Conservation (phyloP, 2,113 vertebrate genomes). For the Nipponia nippon region DNA sequence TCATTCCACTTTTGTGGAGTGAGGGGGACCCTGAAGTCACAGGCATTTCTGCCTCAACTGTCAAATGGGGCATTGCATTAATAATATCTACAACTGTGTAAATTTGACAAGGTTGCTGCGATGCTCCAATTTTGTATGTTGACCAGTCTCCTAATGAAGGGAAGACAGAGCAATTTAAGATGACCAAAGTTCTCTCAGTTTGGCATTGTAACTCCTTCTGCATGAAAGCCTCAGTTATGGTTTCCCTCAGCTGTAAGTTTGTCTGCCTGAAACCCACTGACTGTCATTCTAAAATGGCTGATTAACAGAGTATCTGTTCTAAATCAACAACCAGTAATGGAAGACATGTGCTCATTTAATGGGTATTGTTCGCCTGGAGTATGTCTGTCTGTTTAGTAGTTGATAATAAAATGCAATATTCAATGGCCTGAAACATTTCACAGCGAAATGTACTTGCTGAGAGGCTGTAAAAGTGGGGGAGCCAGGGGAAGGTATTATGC, state of each 20-base stretch:
- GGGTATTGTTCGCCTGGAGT: background rate
- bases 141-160: background rate
- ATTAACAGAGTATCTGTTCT: background rate
- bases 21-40: background rate
- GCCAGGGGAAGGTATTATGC: background rate
- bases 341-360: background rate
- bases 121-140: background rate
- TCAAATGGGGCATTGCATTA: background rate
- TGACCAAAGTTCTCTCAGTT: background rate
- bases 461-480: background rate
- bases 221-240: background rate
- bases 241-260: background rate
- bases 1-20: background rate
- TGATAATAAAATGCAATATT: background rate
- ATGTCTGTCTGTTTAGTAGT: background rate
- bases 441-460: background rate
- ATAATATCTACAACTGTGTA: background rate
- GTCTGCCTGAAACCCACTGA: background rate
- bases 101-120: background rate
- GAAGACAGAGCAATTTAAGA: background rate
- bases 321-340: background rate
- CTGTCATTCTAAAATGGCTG: background rate
- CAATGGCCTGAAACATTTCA: background rate
- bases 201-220: background rate
- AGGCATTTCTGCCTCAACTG: background rate